These are phyloP conservation scores for Porites cylindrica DNA, from an alignment of 92 coral and sea anemone species.

Conservation along the genomic window DNA sequence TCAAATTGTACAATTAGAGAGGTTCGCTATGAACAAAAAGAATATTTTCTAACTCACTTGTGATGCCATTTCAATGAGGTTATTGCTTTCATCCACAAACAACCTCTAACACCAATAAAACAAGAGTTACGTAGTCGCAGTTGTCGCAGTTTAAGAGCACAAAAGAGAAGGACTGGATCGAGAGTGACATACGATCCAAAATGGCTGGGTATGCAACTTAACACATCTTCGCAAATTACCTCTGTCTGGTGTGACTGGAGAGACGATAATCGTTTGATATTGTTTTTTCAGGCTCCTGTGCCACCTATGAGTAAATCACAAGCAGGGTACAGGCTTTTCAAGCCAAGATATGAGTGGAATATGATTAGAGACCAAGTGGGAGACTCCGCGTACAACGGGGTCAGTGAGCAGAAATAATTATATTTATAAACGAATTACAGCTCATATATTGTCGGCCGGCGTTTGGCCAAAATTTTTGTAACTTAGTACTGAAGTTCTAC, in stretches of 20 bases:
- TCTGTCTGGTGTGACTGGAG: background rate
- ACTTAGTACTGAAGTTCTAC: background rate
- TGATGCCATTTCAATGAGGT: no score
- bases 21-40: no score
- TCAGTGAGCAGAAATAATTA: conserved; percentile 10
- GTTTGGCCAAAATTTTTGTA: background rate
- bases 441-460: no score
- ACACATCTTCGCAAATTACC: background rate
- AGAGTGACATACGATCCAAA: background rate
- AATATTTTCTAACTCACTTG: no score
- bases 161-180: conserved; percentile 14
- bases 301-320: conserved; percentile 35
- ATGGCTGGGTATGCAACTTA: conserved; percentile 39
- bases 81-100: no score
- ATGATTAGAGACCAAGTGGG: conserved; percentile 79
- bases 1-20: no score
- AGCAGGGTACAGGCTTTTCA: conserved; percentile 39
- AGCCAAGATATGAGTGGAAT: conserved; percentile 35
- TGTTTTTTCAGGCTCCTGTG: conserved; percentile 32
- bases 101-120: no score
- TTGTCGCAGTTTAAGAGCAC: no score
- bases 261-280: conserved; percentile 5
- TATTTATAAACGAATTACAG: no score
- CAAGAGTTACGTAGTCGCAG: no score
- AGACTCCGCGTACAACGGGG: conserved; percentile 60